Evolutionary conservation across 2,888 invertebrate genomes (phyloP), one percentile per base, ranked within the genome.

Genomic region (Heliconius cydno): DNA sequence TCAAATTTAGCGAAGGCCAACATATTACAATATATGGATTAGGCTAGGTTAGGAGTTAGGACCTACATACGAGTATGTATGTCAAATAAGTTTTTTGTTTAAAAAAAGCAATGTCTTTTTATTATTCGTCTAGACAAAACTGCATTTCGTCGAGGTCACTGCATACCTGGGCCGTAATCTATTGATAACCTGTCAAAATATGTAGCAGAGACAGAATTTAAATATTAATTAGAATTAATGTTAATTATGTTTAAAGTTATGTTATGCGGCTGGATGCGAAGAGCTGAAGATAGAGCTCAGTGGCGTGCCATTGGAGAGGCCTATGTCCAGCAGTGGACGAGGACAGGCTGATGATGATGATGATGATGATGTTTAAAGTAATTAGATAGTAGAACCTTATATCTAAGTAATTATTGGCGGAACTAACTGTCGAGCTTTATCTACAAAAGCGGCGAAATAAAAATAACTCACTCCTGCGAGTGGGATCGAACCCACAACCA

Each of bases 101-200:
- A 52, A 68, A 60, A 12, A 34, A 68, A 68, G 38, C 73, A 60
- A 72, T 75, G 63, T 67, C 41, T 76, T 82, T 78, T 83, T 86
- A 81, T 84, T 84, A 87, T 86, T 87, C 88, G 89, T 90, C 91
- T 89, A 88, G 90, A 90, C 90, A n/a, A 88, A 89, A 89, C 83
- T 90, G 89, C 88, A 88, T 85, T 87, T 86, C 77, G 87, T 85
- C 90, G 88, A 90, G 91, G 90, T 85, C 85, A 82, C 78, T 85
- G 86, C 84, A 83, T 86, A 65, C 34, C 63, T 28, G 30, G 34
- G 15, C 30, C 73, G 63, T 41, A 28, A 38, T 28, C 19, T 46
- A 65, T 34, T 60, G 9, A 9, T 12, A 19, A 30, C 38, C 30
- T 38, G 34, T 38, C 3, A 12, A 30, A 52, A 72, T 30, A 72